phyloP scores from a whole-genome alignment of 2,888 invertebrate genomes.

The Villa cingulata region DNA sequence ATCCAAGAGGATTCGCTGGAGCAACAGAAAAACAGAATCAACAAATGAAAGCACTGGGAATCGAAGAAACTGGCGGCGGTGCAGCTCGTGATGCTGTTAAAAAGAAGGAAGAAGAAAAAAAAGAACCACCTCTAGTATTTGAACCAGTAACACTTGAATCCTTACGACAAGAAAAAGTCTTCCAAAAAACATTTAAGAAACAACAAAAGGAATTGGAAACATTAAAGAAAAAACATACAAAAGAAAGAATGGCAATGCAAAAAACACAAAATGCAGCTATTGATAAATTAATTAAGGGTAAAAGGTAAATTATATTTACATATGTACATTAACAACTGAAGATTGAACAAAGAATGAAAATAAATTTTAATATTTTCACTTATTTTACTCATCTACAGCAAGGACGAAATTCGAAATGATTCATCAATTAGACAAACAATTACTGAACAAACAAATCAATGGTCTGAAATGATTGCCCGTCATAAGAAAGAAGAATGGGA shows the following conservation, averaged over 20 bases:
- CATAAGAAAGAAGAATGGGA: slow-evolving; percentile 76
- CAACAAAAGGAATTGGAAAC: slow-evolving; percentile 92
- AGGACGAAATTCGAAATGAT: slow-evolving; percentile 67
- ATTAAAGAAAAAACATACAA: slow-evolving; percentile 81
- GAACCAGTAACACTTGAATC: slow-evolving; percentile 83
- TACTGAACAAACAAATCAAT: slow-evolving; percentile 83
- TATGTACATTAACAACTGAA: no score
- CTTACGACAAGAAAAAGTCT: slow-evolving; percentile 77
- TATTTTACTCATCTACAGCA: slow-evolving; percentile 40
- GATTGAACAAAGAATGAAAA: no score
- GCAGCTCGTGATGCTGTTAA: slow-evolving; percentile 49
- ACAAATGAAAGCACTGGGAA: slow-evolving; percentile 92
- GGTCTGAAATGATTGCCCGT: slow-evolving; percentile 79
- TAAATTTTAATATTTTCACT: no score
- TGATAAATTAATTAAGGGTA: slow-evolving; percentile 87
- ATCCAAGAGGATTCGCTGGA: slow-evolving; percentile 82
- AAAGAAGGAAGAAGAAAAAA: slow-evolving; percentile 65
- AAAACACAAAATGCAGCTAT: slow-evolving; percentile 82
- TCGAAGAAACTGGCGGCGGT: slow-evolving; percentile 59
- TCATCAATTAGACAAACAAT: slow-evolving; percentile 69
- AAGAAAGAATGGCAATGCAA: slow-evolving; percentile 82
- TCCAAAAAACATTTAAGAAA: slow-evolving; percentile 83
- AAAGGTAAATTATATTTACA: no score
- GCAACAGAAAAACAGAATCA: slow-evolving; percentile 76
- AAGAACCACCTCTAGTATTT: slow-evolving; percentile 62